These are phyloP conservation scores for Ophiothrix spiculata DNA, from an alignment of 35 echinoderm and acorn worm species.

Conservation along the genomic window DNA sequence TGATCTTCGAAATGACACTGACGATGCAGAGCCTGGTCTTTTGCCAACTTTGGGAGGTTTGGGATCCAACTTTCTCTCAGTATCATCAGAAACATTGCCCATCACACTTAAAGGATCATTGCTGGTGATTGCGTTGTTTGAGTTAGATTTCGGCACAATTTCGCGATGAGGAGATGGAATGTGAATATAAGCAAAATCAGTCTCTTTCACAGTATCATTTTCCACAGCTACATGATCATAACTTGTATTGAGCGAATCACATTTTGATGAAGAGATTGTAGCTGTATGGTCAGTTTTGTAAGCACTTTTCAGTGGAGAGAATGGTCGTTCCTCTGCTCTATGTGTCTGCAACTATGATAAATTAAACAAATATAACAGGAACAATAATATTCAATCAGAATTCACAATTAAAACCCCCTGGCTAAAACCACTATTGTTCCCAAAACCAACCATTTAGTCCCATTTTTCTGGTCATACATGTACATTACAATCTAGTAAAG, in stretches of 20 bases:
- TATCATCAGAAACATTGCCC: neutral
- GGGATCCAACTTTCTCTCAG: neutral
- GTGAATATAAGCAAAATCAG: no score
- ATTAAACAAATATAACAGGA: no score
- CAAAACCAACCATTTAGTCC: neutral
- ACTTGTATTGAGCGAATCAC: no score
- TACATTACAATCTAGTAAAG: neutral
- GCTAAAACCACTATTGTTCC: neutral
- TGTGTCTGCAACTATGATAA: slow-evolving; percentile 34
- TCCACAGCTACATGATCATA: no score
- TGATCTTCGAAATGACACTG: no score
- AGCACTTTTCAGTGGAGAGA: slow-evolving; percentile 38
- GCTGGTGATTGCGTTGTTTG: neutral
- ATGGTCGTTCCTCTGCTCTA: slow-evolving; percentile 23
- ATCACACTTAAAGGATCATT: neutral
- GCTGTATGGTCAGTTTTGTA: neutral
- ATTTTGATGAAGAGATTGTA: no score
- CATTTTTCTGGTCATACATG: neutral
- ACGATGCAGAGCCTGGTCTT: neutral
- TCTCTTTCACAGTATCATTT: no score
- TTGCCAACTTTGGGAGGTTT: neutral
- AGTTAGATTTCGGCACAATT: neutral
- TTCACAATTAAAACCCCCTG: neutral
- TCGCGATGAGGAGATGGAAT: neutral
- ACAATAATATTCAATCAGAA: neutral